Evolutionary conservation across 92 coral and sea anemone species (phyloP).

Genomic region (Galaxea fascicularis): DNA sequence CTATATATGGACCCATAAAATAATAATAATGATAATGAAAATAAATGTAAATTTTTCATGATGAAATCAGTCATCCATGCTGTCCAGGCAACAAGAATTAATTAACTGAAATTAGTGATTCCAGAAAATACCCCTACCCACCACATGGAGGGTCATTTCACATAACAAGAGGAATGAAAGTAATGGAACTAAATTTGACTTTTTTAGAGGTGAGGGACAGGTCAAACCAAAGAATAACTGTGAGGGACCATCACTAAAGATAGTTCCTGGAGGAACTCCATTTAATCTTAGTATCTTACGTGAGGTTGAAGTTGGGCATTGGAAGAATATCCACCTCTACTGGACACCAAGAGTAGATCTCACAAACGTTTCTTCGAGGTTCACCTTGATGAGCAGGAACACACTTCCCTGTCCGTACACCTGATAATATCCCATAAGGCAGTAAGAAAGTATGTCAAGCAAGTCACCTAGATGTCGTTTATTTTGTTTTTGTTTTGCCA

Average conservation of each 20-base stretch:
- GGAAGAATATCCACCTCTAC: conserved; percentile 85
- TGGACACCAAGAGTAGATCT: conserved; percentile 97
- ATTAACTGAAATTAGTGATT: not conserved
- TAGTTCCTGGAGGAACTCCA: not conserved
- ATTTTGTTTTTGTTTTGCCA: too few species aligned
- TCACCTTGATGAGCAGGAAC: conserved; percentile 57
- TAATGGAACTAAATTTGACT: not conserved
- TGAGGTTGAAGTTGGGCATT: conserved; percentile 82
- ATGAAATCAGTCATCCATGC: too few species aligned
- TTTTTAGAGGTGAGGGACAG: not conserved
- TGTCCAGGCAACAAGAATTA: too few species aligned
- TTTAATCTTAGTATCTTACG: conserved; percentile 35
- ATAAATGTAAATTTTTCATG: too few species aligned
- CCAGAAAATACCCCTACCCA: not conserved
- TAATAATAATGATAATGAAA: too few species aligned
- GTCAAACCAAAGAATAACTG: not conserved
- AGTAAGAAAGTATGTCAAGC: not conserved
- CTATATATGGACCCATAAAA: too few species aligned
- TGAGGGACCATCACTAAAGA: not conserved
- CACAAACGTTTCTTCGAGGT: conserved; percentile 66
- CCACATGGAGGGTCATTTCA: not conserved
- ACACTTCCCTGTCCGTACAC: conserved; percentile 91
- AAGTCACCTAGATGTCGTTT: too few species aligned
- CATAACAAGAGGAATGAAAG: not conserved
- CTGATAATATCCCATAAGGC: conserved; percentile 27